Conservation (phyloP, 2,888 invertebrate genomes). For the Sipha maydis region DNA sequence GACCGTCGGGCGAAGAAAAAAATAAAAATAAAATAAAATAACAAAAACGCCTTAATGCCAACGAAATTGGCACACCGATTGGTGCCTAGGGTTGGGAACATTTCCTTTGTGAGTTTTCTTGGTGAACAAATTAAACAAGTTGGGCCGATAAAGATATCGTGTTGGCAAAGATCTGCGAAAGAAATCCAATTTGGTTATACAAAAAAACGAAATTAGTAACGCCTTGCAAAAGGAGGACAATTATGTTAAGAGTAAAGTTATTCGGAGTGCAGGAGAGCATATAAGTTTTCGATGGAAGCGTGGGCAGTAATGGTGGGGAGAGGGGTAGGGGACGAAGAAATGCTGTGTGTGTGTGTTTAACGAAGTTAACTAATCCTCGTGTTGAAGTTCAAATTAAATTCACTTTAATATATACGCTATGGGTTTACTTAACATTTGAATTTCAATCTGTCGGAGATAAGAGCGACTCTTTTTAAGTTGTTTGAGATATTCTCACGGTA, state of each 20-base stretch:
- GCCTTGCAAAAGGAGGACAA: slow-evolving; percentile 9
- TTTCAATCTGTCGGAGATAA: slow-evolving; percentile 52
- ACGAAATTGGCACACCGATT: slow-evolving; percentile 53
- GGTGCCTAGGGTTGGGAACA: slow-evolving; percentile 1
- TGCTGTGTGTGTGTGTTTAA: neutral
- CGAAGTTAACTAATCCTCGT: slow-evolving; percentile 44
- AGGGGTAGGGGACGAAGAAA: no score
- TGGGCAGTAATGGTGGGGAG: neutral
- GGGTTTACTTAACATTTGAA: slow-evolving; percentile 59
- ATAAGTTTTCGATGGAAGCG: neutral
- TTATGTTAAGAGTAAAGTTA: slow-evolving; percentile 53
- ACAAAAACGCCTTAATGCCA: slow-evolving; percentile 17
- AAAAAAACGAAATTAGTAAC: slow-evolving; percentile 42
- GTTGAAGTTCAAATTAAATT: slow-evolving; percentile 57
- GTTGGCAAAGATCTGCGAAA: slow-evolving; percentile 40
- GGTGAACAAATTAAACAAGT: slow-evolving; percentile 52
- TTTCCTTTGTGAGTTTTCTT: slow-evolving; percentile 51
- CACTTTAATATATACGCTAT: slow-evolving; percentile 23
- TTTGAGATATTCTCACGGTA: neutral
- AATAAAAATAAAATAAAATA: neutral
- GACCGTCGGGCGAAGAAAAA: slow-evolving; percentile 1
- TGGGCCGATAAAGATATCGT: slow-evolving; percentile 35
- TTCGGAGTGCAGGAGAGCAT: neutral
- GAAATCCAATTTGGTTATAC: slow-evolving; percentile 51
- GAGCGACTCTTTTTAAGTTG: slow-evolving; percentile 7